phyloP scores from a whole-genome alignment of 1,140 invertebrate species.

The Camponotus floridanus region DNA sequence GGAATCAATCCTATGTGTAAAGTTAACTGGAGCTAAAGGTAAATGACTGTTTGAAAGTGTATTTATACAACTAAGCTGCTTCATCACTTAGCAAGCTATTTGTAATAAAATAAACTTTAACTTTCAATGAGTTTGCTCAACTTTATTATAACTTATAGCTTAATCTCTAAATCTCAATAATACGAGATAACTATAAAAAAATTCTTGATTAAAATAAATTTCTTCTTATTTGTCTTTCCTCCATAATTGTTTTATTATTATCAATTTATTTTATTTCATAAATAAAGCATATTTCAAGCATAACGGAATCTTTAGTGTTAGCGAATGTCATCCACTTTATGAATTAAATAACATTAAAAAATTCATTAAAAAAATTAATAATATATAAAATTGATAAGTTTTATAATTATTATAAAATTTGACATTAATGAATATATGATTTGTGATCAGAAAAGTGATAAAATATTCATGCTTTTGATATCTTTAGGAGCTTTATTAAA shows the following conservation, averaged over 20 bases:
- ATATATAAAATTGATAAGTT: not conserved
- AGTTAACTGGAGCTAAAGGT: constrained; percentile 47
- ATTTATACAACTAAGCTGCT: constrained; percentile 52
- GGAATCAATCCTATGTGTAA: constrained; percentile 41
- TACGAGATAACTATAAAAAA: not conserved
- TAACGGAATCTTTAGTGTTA: not conserved
- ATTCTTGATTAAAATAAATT: not conserved
- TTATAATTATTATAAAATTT: not conserved
- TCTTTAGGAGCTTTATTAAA: not conserved
- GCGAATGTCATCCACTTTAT: not conserved
- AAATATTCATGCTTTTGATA: not conserved
- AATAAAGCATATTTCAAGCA: not conserved
- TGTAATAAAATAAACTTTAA: constrained; percentile 32
- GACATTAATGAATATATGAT: no score
- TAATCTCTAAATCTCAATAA: constrained; percentile 14
- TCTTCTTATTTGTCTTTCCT: no score
- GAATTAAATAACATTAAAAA: not conserved
- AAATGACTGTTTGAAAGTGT: constrained; percentile 50
- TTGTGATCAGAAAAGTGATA: not conserved
- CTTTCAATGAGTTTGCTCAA: not conserved
- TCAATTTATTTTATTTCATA: not conserved
- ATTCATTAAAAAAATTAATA: not conserved
- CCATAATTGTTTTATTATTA: not conserved
- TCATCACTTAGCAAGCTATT: constrained; percentile 27
- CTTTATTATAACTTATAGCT: constrained; percentile 28